Evolutionary conservation across 1,140 invertebrate species (phyloP).

Genomic region (Drosophila bipectinata): DNA sequence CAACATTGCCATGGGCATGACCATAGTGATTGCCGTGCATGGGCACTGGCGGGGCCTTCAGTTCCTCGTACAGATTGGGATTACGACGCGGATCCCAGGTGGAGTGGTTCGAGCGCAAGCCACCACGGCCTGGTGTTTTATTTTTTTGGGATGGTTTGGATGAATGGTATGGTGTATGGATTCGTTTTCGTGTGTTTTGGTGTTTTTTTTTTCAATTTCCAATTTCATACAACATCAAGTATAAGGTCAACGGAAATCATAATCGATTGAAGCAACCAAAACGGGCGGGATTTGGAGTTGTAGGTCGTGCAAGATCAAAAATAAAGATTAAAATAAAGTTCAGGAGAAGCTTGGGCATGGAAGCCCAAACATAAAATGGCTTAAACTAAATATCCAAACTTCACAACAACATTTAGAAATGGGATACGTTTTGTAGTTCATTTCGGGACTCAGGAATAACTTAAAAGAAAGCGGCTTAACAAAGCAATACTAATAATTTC

Average conservation of each 20-base stretch:
- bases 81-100: conserved; percentile 93
- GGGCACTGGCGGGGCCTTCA: conserved; percentile 86
- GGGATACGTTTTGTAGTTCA: conserved; percentile 14
- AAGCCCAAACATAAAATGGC: conserved; percentile 19
- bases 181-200: conserved; percentile 33
- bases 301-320: conserved; percentile 23
- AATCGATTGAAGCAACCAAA: conserved; percentile 61
- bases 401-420: conserved; percentile 73
- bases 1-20: conserved; percentile 85
- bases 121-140: conserved; percentile 70
- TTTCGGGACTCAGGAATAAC: conserved; percentile 18
- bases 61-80: conserved; percentile 92
- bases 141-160: conserved; percentile 18
- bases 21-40: conserved; percentile 77
- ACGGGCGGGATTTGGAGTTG: conserved; percentile 39
- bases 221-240: conserved; percentile 79
- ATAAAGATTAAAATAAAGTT: conserved; percentile 37
- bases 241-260: conserved; percentile 60
- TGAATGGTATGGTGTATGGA: conserved; percentile 36
- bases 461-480: conserved; percentile 57
- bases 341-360: conserved; percentile 9
- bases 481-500: conserved; percentile 72
- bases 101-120: conserved; percentile 88
- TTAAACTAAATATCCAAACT: conserved; percentile 54
- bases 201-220: conserved; percentile 65